Conservation (phyloP, 2,797 vertebrate species). For the Lagorchestes hirsutus region DNA sequence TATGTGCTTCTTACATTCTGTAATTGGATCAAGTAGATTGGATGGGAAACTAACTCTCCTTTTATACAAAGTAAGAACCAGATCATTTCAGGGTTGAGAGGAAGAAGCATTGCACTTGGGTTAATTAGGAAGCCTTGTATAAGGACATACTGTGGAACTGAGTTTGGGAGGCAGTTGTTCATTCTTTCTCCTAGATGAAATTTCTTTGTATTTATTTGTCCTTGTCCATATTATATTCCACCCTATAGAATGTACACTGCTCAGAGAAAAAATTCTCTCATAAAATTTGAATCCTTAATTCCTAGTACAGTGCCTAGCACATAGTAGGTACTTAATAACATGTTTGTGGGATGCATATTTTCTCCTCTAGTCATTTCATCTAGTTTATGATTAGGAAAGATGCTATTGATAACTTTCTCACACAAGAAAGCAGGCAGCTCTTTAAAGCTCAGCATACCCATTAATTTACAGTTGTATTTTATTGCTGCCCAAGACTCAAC, state of each 20-base stretch:
- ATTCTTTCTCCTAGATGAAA: not conserved
- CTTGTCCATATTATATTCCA: not conserved
- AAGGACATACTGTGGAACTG: not conserved
- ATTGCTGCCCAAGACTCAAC: slow-evolving; percentile 4
- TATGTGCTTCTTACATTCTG: not conserved
- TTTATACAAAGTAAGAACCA: not conserved
- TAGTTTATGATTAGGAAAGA: slow-evolving; percentile 17
- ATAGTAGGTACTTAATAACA: not conserved
- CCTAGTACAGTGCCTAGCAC: not conserved
- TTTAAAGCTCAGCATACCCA: not conserved
- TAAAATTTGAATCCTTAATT: not conserved
- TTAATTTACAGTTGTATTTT: slow-evolving; percentile 48
- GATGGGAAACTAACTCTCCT: not conserved
- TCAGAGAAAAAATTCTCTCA: not conserved
- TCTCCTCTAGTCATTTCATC: not conserved
- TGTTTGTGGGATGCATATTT: not conserved
- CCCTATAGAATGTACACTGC: not conserved
- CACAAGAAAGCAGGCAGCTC: slow-evolving; percentile 5
- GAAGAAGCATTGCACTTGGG: not conserved
- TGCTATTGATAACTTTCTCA: not conserved
- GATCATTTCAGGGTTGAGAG: not conserved
- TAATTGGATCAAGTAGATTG: not conserved
- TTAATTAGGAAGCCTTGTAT: not conserved
- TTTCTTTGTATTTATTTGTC: not conserved
- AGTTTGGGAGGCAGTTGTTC: not conserved